Conservation (phyloP, 2,113 vertebrate species). For the Coryphaenoides rupestris region DNA sequence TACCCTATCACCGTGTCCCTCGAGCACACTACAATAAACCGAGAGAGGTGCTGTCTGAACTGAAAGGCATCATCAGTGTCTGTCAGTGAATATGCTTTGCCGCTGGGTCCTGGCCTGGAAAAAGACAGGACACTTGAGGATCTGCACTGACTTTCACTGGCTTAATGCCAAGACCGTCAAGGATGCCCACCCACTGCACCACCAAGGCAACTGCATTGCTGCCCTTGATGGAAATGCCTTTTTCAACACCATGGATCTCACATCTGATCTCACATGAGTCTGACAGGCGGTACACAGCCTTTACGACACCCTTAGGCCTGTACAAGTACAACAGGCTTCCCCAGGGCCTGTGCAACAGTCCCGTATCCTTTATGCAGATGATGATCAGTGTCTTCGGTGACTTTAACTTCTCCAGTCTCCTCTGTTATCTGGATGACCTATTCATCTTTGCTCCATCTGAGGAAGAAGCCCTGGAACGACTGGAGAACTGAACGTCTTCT, state of each 20-base stretch:
- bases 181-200: conserved; percentile 8
- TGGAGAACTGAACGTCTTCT: too few relatives aligned
- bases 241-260: background rate
- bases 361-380: too few relatives aligned
- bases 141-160: conserved; percentile 15
- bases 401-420: too few relatives aligned
- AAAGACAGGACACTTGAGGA: conserved; percentile 8
- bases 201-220: background rate
- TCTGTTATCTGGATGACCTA: too few relatives aligned
- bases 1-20: background rate
- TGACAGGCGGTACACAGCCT: conserved; percentile 1
- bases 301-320: background rate
- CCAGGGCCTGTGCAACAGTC: too few relatives aligned
- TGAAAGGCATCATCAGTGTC: conserved; percentile 23
- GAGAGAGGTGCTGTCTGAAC: conserved; percentile 9
- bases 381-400: too few relatives aligned
- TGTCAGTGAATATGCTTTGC: conserved; percentile 12
- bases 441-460: too few relatives aligned
- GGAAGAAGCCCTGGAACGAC: too few relatives aligned
- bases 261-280: background rate
- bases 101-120: conserved; percentile 21
- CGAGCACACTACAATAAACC: conserved; percentile 13
- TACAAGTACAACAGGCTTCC: too few relatives aligned
- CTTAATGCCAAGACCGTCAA: conserved; percentile 21
- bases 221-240: background rate